A percentile compares a stretch with the other conserved stretches of the same genome.
phyloP scores from a whole-genome alignment of 2,113 vertebrate genomes.

The Canis aureus region DNA sequence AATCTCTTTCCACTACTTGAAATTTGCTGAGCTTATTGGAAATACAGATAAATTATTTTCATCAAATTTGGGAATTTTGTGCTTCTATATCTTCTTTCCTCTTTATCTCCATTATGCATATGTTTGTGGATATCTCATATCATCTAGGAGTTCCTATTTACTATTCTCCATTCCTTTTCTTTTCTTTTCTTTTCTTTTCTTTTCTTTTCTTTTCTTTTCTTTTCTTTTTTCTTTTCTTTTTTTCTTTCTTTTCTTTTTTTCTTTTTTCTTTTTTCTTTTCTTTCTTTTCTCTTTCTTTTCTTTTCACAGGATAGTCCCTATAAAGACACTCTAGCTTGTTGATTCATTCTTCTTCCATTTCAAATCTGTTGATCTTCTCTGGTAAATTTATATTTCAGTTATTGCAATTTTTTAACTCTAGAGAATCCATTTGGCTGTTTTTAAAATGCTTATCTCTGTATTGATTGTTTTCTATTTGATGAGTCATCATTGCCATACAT shows the following conservation, averaged over 20 bases:
- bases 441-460: not conserved
- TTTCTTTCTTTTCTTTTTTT: not conserved
- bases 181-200: not conserved
- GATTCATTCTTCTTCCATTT: not conserved
- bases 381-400: not conserved
- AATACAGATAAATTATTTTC: not conserved
- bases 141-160: not conserved
- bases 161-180: not conserved
- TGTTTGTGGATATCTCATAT: not conserved
- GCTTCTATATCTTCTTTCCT: not conserved
- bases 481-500: not conserved
- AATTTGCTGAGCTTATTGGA: not conserved
- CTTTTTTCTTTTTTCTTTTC: too few relatives aligned
- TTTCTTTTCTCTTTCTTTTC: not conserved
- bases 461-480: not conserved
- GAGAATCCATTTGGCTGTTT: not conserved
- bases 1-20: not conserved
- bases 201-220: not conserved
- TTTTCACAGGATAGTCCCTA: not conserved
- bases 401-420: not conserved
- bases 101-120: not conserved
- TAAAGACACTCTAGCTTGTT: not conserved
- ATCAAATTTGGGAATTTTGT: not conserved
- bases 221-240: not conserved
- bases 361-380: not conserved